A percentile compares a stretch with the other conserved stretches of the same genome.
phyloP scores from a whole-genome alignment of 2,113 vertebrate species.

The Protobothrops flavoviridis region DNA sequence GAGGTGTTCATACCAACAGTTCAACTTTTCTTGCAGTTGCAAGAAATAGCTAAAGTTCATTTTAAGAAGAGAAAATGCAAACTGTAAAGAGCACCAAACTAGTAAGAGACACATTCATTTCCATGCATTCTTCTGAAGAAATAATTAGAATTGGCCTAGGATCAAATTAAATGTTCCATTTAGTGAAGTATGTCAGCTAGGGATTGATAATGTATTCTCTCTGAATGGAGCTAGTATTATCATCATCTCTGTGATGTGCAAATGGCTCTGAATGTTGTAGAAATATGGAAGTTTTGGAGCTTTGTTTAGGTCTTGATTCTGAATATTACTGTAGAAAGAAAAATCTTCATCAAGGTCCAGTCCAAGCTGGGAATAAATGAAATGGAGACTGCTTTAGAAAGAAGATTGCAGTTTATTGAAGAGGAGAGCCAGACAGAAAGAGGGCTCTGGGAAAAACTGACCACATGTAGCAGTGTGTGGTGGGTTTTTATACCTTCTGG shows the following conservation, averaged over 20 bases:
- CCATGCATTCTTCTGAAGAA: slow-evolving; percentile 16
- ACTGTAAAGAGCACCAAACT: slow-evolving; percentile 37
- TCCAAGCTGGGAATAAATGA: too few relatives aligned
- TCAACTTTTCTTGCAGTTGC: slow-evolving; percentile 55
- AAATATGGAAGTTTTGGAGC: slow-evolving; percentile 47
- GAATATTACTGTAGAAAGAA: slow-evolving; percentile 2
- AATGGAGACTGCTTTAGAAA: too few relatives aligned
- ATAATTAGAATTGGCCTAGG: slow-evolving; percentile 44
- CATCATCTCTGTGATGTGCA: slow-evolving; percentile 30
- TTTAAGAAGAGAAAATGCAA: slow-evolving; percentile 40
- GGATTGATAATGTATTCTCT: slow-evolving; percentile 52
- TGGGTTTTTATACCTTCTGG: too few relatives aligned
- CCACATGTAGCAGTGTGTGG: too few relatives aligned
- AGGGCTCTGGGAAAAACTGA: too few relatives aligned
- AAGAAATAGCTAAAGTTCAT: slow-evolving; percentile 61
- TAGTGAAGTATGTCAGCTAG: slow-evolving; percentile 60
- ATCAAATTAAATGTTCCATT: slow-evolving; percentile 64
- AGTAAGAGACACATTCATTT: slow-evolving; percentile 35
- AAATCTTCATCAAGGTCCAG: too few relatives aligned
- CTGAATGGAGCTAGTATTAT: slow-evolving; percentile 44
- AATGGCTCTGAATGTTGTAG: slow-evolving; percentile 45
- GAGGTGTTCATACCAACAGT: slow-evolving; percentile 43
- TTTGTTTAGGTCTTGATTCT: slow-evolving; percentile 31
- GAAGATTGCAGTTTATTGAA: too few relatives aligned
- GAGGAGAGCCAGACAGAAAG: too few relatives aligned